These are phyloP conservation scores for Ceyx erithaca DNA, from an alignment of 2,797 vertebrate species.

Conservation along the genomic window DNA sequence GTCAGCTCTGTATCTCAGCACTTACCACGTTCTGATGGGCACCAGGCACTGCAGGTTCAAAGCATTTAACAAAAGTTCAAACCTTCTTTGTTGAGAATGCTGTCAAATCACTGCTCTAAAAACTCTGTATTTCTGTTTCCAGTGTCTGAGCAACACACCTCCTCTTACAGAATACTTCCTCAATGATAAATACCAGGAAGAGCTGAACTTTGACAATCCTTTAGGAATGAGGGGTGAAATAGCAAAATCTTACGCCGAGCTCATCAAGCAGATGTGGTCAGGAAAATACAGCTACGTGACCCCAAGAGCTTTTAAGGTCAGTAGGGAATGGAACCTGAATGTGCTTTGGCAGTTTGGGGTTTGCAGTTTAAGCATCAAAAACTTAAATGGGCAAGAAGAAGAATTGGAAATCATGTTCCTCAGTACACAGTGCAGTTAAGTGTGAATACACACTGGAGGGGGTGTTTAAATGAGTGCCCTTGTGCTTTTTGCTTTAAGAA, in stretches of 20 bases:
- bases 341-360: neutral
- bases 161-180: conserved; percentile 97
- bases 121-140: conserved; percentile 58
- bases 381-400: neutral
- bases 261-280: conserved; percentile 97
- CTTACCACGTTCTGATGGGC: neutral
- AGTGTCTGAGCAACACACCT: conserved; percentile 98
- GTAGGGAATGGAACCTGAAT: conserved; percentile 26
- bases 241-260: conserved; percentile 92
- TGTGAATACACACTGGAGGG: neutral
- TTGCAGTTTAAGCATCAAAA: neutral
- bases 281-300: conserved; percentile 96
- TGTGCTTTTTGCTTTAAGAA: neutral
- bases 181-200: conserved; percentile 94
- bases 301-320: conserved; percentile 96
- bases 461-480: neutral
- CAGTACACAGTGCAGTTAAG: neutral
- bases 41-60: neutral
- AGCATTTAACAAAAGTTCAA: neutral
- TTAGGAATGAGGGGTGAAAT: conserved; percentile 99
- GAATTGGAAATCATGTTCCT: neutral
- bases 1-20: neutral
- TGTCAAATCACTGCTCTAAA: neutral
- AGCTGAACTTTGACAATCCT: conserved; percentile 97
- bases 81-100: neutral